These are phyloP conservation scores for Ichneumoninae sp. DNA, from an alignment of 2,888 invertebrate species.

Conservation along the genomic window DNA sequence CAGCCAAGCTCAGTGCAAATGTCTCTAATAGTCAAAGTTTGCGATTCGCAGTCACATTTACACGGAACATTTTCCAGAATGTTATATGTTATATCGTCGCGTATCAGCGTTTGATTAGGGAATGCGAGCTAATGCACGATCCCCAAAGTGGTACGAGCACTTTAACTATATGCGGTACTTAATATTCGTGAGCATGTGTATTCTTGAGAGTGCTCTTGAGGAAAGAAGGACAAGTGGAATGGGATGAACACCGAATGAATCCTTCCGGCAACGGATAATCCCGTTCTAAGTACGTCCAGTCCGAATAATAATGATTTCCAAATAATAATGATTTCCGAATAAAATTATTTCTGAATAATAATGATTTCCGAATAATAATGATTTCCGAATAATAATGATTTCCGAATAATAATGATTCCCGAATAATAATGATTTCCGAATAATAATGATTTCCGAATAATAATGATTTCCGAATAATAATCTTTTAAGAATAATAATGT, in stretches of 20 bases:
- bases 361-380: too few species aligned
- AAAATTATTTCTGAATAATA: too few species aligned
- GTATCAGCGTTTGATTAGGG: conserved; percentile 47
- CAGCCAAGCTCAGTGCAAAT: background rate
- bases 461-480: too few species aligned
- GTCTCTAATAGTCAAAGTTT: background rate
- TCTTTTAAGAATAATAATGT: too few species aligned
- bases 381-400: too few species aligned
- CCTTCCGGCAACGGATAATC: conserved; percentile 32
- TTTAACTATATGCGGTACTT: conserved; percentile 25
- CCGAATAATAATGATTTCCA: too few species aligned
- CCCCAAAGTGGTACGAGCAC: background rate
- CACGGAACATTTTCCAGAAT: background rate
- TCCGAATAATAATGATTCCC: too few species aligned
- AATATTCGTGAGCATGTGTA: conserved; percentile 41
- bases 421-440: too few species aligned
- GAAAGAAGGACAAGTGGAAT: background rate
- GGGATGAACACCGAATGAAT: background rate
- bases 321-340: too few species aligned
- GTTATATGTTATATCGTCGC: background rate
- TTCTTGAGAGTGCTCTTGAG: too few species aligned
- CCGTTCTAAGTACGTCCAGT: background rate
- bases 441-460: too few species aligned
- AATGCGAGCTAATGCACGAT: conserved; percentile 12
- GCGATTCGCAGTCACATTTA: background rate